Evolutionary conservation across 2,113 vertebrate species (phyloP).

Genomic region (Oreochromis niloticus): DNA sequence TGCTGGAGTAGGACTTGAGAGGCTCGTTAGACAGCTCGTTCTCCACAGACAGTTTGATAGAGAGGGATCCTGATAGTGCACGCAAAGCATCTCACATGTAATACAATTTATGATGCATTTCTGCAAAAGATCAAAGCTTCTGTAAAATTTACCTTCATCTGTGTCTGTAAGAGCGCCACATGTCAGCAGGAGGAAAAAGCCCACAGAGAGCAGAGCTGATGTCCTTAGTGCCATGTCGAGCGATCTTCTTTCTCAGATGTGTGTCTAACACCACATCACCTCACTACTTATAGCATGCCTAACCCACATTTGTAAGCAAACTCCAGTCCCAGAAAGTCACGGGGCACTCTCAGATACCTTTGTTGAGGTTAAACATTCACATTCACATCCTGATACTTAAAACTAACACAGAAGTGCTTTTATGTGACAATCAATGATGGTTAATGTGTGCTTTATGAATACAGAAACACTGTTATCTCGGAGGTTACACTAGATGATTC

Average conservation of each 20-base stretch:
- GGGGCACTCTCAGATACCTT: not conserved
- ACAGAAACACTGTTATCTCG: not conserved
- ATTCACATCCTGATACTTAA: not conserved
- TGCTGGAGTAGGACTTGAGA: conserved; percentile 17
- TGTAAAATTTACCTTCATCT: not conserved
- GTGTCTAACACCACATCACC: not conserved
- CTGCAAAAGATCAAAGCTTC: not conserved
- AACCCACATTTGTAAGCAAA: not conserved
- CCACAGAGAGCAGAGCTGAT: conserved; percentile 13
- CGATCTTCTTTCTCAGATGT: not conserved
- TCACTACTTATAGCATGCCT: conserved; percentile 20
- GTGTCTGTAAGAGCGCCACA: not conserved
- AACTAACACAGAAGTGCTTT: not conserved
- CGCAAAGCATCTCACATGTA: not conserved
- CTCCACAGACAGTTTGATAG: conserved; percentile 52
- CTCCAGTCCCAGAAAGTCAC: not conserved
- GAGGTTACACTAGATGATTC: conserved; percentile 4
- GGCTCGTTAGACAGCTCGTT: conserved; percentile 26
- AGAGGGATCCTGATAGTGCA: not conserved
- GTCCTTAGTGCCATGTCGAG: not conserved
- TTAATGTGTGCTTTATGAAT: not conserved
- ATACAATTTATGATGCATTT: not conserved
- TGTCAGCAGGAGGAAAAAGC: conserved; percentile 32
- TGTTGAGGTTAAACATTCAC: not conserved
- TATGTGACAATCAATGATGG: not conserved